These are phyloP conservation scores for Cheilosia impressa DNA, from an alignment of 2,888 invertebrate species.

Conservation along the genomic window DNA sequence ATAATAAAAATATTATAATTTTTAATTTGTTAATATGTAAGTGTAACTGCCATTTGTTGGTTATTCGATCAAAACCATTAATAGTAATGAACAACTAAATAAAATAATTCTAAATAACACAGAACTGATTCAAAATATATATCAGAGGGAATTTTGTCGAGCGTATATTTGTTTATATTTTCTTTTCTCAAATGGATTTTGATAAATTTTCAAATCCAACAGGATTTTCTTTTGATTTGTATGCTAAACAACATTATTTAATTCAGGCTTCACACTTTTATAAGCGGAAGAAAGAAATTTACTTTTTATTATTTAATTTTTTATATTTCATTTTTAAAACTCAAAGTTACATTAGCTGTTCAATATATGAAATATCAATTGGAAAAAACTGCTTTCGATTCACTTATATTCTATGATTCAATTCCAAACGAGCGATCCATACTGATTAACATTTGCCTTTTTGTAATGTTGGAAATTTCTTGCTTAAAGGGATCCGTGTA, in stretches of 20 bases:
- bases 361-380: too few species aligned
- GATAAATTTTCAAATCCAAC: background rate
- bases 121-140: slow-evolving; percentile 29
- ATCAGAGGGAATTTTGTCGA: slow-evolving; percentile 19
- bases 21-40: slow-evolving; percentile 14
- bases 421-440: too few species aligned
- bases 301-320: too few species aligned
- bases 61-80: slow-evolving; percentile 8
- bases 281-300: too few species aligned
- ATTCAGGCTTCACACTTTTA: too few species aligned
- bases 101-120: background rate
- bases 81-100: slow-evolving; percentile 1
- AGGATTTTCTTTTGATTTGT: background rate
- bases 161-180: slow-evolving; percentile 10
- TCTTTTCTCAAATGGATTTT: background rate
- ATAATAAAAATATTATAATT: slow-evolving; percentile 12
- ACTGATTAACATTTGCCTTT: too few species aligned
- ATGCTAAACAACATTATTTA: background rate
- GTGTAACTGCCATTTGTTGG: slow-evolving; percentile 42
- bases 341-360: too few species aligned
- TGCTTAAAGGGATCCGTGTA: too few species aligned
- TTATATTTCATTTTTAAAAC: too few species aligned
- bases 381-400: too few species aligned
- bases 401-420: too few species aligned
- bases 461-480: too few species aligned